A percentile compares a stretch with the other conserved stretches of the same genome.
Conservation (phyloP, 2,888 invertebrate species). For the Linhomoeus sp. region DNA sequence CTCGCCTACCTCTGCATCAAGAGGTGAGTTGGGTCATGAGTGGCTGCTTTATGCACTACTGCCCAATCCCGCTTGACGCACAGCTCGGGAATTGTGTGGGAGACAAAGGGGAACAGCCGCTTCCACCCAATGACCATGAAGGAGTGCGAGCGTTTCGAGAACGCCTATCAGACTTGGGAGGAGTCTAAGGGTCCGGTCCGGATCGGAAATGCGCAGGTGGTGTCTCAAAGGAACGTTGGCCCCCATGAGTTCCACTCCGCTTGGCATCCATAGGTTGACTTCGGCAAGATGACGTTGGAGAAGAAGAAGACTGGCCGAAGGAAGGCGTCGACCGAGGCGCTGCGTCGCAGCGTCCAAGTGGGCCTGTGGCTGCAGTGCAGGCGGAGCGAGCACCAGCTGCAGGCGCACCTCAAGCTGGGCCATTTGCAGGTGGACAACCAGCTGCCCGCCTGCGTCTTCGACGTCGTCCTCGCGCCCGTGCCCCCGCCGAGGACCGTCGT, state of each 20-base stretch:
- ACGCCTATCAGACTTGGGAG: slow-evolving; percentile 52
- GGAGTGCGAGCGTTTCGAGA: slow-evolving; percentile 49
- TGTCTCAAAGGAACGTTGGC: too few relatives aligned
- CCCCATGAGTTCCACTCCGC: neutral
- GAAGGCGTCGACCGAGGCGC: too few relatives aligned
- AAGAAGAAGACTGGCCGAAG: too few relatives aligned
- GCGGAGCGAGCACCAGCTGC: slow-evolving; percentile 59
- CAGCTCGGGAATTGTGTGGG: slow-evolving; percentile 88
- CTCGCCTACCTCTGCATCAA: slow-evolving; percentile 29
- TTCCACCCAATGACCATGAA: slow-evolving; percentile 55
- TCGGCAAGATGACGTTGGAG: slow-evolving; percentile 40
- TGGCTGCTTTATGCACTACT: too few relatives aligned
- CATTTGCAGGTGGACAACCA: slow-evolving; percentile 76
- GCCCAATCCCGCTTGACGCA: too few relatives aligned
- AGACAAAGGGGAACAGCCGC: slow-evolving; percentile 54
- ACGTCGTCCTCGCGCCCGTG: slow-evolving; percentile 74
- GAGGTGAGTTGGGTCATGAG: too few relatives aligned
- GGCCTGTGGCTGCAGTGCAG: slow-evolving; percentile 75
- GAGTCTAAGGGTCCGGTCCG: slow-evolving; percentile 36
- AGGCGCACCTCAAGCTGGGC: slow-evolving; percentile 69
- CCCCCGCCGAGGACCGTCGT: slow-evolving; percentile 85
- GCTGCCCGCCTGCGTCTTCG: too few relatives aligned
- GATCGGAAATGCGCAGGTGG: slow-evolving; percentile 40
- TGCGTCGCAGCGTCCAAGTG: slow-evolving; percentile 40
- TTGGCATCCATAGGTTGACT: slow-evolving; percentile 53